A percentile compares a stretch with the other conserved stretches of the same genome.
phyloP scores from a whole-genome alignment of 2,888 invertebrate species.

The Diarsia mendica region DNA sequence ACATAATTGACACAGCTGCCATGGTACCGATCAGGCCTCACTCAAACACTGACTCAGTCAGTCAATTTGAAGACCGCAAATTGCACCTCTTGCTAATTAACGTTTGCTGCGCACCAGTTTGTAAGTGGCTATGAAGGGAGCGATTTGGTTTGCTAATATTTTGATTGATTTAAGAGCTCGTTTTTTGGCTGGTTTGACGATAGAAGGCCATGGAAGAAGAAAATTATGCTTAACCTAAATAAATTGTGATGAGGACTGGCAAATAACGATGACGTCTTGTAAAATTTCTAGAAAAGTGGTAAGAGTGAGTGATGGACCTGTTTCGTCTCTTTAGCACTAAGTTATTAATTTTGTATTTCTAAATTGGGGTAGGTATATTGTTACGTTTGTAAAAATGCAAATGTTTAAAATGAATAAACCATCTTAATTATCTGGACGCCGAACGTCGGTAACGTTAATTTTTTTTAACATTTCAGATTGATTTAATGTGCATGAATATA shows the following conservation, averaged over 20 bases:
- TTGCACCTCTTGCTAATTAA: constrained; percentile 86
- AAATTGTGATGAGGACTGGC: background rate
- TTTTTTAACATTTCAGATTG: too few relatives aligned
- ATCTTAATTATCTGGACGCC: too few relatives aligned
- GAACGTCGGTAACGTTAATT: too few relatives aligned
- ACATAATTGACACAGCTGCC: constrained; percentile 58
- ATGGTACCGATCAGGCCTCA: constrained; percentile 54
- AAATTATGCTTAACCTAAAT: background rate
- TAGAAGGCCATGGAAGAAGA: background rate
- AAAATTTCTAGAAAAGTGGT: too few relatives aligned
- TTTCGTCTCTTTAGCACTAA: too few relatives aligned
- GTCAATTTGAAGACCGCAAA: constrained; percentile 84
- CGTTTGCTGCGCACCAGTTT: constrained; percentile 77
- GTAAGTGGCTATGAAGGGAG: constrained; percentile 69
- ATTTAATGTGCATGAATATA: too few relatives aligned
- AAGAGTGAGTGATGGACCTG: too few relatives aligned
- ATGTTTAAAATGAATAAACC: too few relatives aligned
- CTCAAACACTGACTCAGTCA: constrained; percentile 71
- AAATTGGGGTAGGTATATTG: too few relatives aligned
- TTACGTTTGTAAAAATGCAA: too few relatives aligned
- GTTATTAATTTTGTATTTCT: too few relatives aligned
- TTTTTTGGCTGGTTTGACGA: background rate
- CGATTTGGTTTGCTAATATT: constrained; percentile 52
- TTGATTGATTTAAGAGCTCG: constrained; percentile 24
- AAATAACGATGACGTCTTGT: too few relatives aligned